These are phyloP conservation scores for Pyrocephalus nanus DNA, from an alignment of 2,797 vertebrate species.

Conservation along the genomic window DNA sequence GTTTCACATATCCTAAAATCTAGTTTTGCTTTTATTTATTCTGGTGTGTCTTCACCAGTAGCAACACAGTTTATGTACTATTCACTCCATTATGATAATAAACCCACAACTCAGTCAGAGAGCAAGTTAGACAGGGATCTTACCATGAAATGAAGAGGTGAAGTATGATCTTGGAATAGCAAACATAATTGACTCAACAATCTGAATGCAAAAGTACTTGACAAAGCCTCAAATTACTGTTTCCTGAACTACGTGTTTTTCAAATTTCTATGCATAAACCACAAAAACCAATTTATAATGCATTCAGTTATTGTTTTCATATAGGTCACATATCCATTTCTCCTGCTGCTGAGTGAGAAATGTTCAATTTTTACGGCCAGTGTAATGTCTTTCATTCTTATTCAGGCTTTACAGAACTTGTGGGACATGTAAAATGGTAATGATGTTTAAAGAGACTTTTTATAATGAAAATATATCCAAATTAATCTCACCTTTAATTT, in stretches of 20 bases:
- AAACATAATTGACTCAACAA: neutral
- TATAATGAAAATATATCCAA: slow-evolving; percentile 24
- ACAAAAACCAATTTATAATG: neutral
- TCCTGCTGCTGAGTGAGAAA: neutral
- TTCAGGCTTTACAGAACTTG: slow-evolving; percentile 1
- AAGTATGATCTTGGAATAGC: neutral
- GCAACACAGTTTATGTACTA: neutral
- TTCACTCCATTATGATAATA: neutral
- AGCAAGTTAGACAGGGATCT: neutral
- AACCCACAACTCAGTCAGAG: neutral
- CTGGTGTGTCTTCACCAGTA: neutral
- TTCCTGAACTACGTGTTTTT: neutral
- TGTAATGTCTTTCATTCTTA: neutral
- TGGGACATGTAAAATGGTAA: slow-evolving; percentile 26
- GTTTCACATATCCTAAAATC: neutral
- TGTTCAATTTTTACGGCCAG: neutral
- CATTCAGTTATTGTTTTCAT: neutral
- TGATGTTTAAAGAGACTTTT: slow-evolving; percentile 28
- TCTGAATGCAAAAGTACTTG: neutral
- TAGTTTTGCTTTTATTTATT: neutral
- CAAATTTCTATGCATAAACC: neutral
- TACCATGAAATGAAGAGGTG: neutral
- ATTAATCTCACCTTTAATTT: neutral
- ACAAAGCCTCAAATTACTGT: neutral
- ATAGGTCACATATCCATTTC: neutral